phyloP scores from a whole-genome alignment of 2,797 vertebrate species.

The Parotocinclus haroldoi region DNA sequence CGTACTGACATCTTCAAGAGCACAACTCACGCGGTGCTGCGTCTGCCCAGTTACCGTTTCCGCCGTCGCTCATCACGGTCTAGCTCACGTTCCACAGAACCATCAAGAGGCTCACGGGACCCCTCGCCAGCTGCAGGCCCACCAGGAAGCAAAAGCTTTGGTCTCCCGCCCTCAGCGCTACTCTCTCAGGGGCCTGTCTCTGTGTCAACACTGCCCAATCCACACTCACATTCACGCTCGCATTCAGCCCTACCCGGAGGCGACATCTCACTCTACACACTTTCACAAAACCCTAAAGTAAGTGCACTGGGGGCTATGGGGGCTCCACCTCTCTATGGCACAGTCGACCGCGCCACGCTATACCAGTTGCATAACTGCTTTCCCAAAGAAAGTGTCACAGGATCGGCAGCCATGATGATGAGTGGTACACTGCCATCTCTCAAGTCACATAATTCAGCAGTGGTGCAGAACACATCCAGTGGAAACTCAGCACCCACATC shows the following conservation, averaged over 20 bases:
- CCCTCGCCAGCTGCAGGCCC: slow-evolving; percentile 79
- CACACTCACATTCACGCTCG: slow-evolving; percentile 77
- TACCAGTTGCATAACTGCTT: slow-evolving; percentile 94
- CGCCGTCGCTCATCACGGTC: slow-evolving; percentile 88
- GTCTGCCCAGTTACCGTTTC: slow-evolving; percentile 89
- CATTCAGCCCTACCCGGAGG: slow-evolving; percentile 84
- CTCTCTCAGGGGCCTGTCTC: slow-evolving; percentile 81
- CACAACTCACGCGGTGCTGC: slow-evolving; percentile 84
- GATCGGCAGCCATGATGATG: slow-evolving; percentile 70
- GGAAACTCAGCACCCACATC: slow-evolving; percentile 71
- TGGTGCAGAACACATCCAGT: slow-evolving; percentile 66
- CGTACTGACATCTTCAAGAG: slow-evolving; percentile 87
- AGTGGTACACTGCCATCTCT: slow-evolving; percentile 76
- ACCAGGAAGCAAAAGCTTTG: slow-evolving; percentile 77
- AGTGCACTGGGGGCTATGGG: slow-evolving; percentile 57
- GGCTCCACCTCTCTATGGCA: slow-evolving; percentile 67
- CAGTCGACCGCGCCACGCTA: slow-evolving; percentile 77
- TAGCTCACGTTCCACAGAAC: slow-evolving; percentile 87
- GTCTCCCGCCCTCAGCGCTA: slow-evolving; percentile 74
- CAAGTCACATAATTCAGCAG: slow-evolving; percentile 80
- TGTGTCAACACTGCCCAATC: slow-evolving; percentile 86
- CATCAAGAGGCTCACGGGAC: slow-evolving; percentile 82
- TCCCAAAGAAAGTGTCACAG: slow-evolving; percentile 75
- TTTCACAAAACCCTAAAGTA: slow-evolving; percentile 74
- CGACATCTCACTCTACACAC: slow-evolving; percentile 80